A percentile compares a stretch with the other conserved stretches of the same genome.
Evolutionary conservation across 2,113 vertebrate genomes (phyloP).

Genomic region (Reinhardtius hippoglossoides): DNA sequence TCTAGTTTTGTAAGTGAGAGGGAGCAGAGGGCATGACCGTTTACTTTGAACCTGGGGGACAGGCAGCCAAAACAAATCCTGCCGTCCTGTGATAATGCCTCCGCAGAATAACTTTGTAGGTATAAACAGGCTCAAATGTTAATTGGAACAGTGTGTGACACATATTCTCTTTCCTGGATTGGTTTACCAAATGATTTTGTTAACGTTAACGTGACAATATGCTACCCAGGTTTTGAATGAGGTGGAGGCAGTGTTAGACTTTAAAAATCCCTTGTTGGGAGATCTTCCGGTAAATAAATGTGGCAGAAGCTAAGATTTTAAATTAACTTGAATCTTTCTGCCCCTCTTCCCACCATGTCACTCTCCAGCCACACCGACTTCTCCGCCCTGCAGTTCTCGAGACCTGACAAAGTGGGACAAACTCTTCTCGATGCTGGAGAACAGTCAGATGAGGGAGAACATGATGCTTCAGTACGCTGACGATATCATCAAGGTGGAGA

Average conservation of each 20-base stretch:
- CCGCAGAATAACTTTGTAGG: conserved; percentile 30
- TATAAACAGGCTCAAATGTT: conserved; percentile 53
- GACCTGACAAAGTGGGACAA: conserved; percentile 94
- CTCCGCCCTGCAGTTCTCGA: conserved; percentile 80
- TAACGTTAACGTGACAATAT: neutral
- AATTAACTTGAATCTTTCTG: neutral
- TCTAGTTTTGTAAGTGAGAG: conserved; percentile 15
- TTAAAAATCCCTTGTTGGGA: no score
- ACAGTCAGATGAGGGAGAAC: conserved; percentile 96
- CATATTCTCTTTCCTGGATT: conserved; percentile 25
- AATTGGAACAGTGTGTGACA: conserved; percentile 55
- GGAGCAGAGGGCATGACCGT: conserved; percentile 38
- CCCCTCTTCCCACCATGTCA: neutral
- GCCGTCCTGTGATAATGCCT: conserved; percentile 26
- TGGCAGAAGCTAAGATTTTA: neutral
- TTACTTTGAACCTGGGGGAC: conserved; percentile 37
- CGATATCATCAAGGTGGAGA: conserved; percentile 86
- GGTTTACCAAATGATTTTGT: conserved; percentile 15
- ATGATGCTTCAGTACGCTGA: conserved; percentile 91
- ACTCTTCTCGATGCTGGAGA: conserved; percentile 95
- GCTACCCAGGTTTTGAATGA: neutral
- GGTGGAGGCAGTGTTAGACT: neutral
- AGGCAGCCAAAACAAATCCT: conserved; percentile 53
- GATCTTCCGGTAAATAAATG: neutral
- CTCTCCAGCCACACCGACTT: conserved; percentile 58